Evolutionary conservation across 2,113 vertebrate genomes (phyloP), one percentile per base, ranked within the genome.

Genomic region (Noctilio leporinus): DNA sequence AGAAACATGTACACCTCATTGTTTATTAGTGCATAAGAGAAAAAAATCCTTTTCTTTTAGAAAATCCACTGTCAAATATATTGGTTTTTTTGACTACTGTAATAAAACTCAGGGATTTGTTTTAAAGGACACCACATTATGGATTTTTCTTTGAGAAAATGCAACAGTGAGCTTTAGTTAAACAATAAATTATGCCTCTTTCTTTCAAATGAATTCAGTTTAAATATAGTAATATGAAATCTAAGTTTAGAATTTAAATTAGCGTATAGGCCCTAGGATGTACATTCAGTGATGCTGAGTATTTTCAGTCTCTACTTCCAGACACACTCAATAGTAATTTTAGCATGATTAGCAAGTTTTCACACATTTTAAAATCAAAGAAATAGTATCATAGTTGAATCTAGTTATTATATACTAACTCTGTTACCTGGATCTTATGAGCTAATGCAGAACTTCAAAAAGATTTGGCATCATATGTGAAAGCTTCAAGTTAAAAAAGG

Each of bases 211-310:
- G 72, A 96, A 95, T 94, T 89, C 91, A 83, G 78, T 93, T 53
- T 87, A 62, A 97, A 96, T 83, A 77, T 30, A 82, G 28, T 4
- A 92, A 95, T 97, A 96, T 89, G 64, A 59, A 97, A 92, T 93
- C 16, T 86, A 73, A 43, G 75, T 95, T 94, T 75, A 87, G 43
- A 49, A 93, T 93, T 62, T 83, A 97, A 93, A 96, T 73, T 90
- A 59, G 17, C 88, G 70, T 89, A 78, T 95, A 96, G 95, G 51
- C 72, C 73, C 9, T 65, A 16, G 47, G 35, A 90, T 81, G 14
- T 47, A 90, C 12, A 85, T 77, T 93, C 57, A 47, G 78, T 53
- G 94, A 82, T 53, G 20, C 14, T 86, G 84, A 85, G 38, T 80
- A 33, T 89, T 88, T 75, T 51, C 28, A 76, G 59, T 72, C 22